Base-by-base conservation (phyloP, 2,113 vertebrate genomes). In the Syngnathus typhle region DNA sequence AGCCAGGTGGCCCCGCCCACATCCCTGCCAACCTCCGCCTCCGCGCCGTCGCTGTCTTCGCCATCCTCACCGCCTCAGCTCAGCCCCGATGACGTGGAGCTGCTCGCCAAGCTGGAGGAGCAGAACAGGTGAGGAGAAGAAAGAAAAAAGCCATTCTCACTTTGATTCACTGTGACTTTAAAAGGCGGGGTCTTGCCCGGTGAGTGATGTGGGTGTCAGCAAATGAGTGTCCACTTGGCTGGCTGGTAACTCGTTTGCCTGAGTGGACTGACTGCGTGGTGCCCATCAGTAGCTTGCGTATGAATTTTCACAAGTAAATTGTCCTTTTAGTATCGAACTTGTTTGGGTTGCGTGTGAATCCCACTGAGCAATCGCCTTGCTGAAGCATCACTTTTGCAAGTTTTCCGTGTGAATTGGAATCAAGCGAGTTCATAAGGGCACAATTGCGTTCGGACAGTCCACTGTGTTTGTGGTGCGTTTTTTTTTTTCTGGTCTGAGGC, bases 1-100 rank as follows among this genome's bases (percentile, higher is more conserved):
- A 98, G 96, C 89, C 95, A 98, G 93, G 96, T 98, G 94, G 95
- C 94, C 82, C 91, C 95, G 68, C 92, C 95, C 76, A 96, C 93
- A 15, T 90, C 91, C 21, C 87, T 98, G 71, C 94, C 94, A 81
- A 97, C 95, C 84, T 91, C 88, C 16, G 52, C 82, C 43, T 85
- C 88, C 8, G 94, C 95, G 60, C 93, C 93, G 63, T 94, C 95
- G 0, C 86, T 94, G 51, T 96, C 95, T 19, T 96, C 95, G 0
- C 94, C 95, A 0, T 90, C 93, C 63, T 94, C 96, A 0, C 94
- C 95, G 0, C 85, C 88, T n/a, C 90, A 91, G 76, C 89, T 99
- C 72, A 99, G 94, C 88, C 97, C 97, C 0, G 95, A 99, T 11
- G 97, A 99, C 58, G 75, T 95, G 77, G 92, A 98, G 73, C 89